Conservation (phyloP, 2,888 invertebrate species). For the Ormia ochracea region DNA sequence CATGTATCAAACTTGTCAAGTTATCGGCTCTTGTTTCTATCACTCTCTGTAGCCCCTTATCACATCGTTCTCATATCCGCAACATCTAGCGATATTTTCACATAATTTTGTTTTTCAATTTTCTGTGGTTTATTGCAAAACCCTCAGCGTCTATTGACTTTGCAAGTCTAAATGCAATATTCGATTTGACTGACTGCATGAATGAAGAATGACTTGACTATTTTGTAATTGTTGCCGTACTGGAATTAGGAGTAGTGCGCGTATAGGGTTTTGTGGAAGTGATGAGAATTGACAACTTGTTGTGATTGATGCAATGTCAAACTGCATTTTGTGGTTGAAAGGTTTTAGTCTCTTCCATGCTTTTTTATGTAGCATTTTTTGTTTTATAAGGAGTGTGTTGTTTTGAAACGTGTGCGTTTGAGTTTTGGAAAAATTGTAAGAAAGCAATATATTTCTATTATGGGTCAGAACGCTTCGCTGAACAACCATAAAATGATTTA, state of each 20-base stretch:
- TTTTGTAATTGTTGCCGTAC: conserved; percentile 28
- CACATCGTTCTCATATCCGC: conserved; percentile 9
- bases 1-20: conserved; percentile 3
- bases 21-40: not conserved
- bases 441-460: not conserved
- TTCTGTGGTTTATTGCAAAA: conserved; percentile 24
- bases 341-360: not conserved
- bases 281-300: conserved; percentile 56
- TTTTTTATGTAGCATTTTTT: not conserved
- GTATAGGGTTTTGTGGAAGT: conserved; percentile 36
- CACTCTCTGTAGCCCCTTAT: not conserved
- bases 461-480: not conserved
- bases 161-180: not conserved
- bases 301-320: conserved; percentile 55
- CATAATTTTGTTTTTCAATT: not conserved
- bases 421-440: not conserved
- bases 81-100: conserved; percentile 4
- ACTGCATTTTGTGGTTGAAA: conserved; percentile 42
- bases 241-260: not conserved
- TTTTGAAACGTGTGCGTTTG: not conserved
- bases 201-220: conserved; percentile 21
- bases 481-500: conserved; percentile 33
- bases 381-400: not conserved
- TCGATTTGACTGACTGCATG: conserved; percentile 3
- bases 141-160: conserved; percentile 9